Evolutionary conservation across 2,888 invertebrate genomes (phyloP), one percentile per base, ranked within the genome.

Genomic region (Omphaloscelis lunosa): DNA sequence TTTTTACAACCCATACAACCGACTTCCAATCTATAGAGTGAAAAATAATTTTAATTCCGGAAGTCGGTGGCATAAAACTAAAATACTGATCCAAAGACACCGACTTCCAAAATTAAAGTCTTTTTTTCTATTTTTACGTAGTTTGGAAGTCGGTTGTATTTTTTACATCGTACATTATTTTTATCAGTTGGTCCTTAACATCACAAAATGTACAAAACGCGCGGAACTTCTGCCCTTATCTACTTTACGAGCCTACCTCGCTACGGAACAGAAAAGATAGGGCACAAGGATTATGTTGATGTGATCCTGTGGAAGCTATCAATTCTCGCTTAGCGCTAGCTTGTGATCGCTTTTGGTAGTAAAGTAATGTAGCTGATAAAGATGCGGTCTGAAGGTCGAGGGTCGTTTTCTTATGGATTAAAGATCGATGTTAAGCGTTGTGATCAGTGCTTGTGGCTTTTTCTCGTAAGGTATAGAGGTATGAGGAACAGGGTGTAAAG

Each of bases 251-350:
- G 34, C 51, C 9, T 51, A 85, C 75, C 69, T 81, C 53, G 3
- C 15, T 53, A 17, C 58, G 29, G 66, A 51, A 39, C 48, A 34
- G 66, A 27, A 58, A 63, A 82, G 82, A 85, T 83, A 85, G 65
- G n/a, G 41, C 20, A 15, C 23, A 58, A 51, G 78, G 83, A 82
- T 83, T 83, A 83, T 77, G 83, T 53, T 65, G 71, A 83, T 85
- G 86, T 74, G 73, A 72, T 72, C 86, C 77, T 34, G n/a, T 75
- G 20, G n/a, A 77, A 83, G 86, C 72, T 74, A 82, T 83, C 86
- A 86, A 83, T 83, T 63, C 8, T 77, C 86, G 72, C 83, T 83
- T 82, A 82, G 72, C 65, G 65, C 11, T 69, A 34, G 51, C 59
- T 74, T 41, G 23, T 29, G 62, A 72, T 77, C 72, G 72, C 65